Evolutionary conservation across 2,113 vertebrate species (phyloP).

Genomic region (Carassius carassius): DNA sequence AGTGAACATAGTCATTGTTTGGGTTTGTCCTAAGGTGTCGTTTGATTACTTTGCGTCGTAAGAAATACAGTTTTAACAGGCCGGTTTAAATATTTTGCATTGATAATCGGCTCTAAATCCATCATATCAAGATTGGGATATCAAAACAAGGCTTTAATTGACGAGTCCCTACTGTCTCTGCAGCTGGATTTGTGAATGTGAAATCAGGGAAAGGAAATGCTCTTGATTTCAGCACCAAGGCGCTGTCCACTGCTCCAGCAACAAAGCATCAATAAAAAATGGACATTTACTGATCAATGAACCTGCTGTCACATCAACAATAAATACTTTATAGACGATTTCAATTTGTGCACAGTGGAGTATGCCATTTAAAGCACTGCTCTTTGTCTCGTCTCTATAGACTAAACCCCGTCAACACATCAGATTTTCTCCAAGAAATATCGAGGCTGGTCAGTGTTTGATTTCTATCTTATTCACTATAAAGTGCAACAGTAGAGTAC

Average conservation of each 20-base stretch:
- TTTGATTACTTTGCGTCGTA: not conserved
- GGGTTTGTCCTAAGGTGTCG: not conserved
- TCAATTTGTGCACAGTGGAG: not conserved
- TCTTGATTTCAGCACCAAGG: slow-evolving; percentile 15
- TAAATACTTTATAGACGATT: not conserved
- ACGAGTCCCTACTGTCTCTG: not conserved
- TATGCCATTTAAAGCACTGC: not conserved
- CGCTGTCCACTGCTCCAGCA: not conserved
- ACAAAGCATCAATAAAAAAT: too few species aligned
- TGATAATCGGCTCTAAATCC: not conserved
- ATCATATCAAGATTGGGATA: not conserved
- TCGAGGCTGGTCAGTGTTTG: slow-evolving; percentile 10
- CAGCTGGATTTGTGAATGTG: not conserved
- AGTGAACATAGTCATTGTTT: not conserved
- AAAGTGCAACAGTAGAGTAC: not conserved
- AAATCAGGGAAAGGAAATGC: not conserved
- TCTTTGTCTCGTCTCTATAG: slow-evolving; percentile 28
- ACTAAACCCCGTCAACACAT: slow-evolving; percentile 1
- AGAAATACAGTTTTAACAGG: not conserved
- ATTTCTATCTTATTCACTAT: not conserved
- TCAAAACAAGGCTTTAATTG: too few species aligned
- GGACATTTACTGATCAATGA: not conserved
- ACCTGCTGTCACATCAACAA: not conserved
- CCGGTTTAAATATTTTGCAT: not conserved
- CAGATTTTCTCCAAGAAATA: not conserved